Evolutionary conservation across 2,113 vertebrate species (phyloP), one percentile per base, ranked within the genome.

Genomic region (Melanerpes formicivorus): DNA sequence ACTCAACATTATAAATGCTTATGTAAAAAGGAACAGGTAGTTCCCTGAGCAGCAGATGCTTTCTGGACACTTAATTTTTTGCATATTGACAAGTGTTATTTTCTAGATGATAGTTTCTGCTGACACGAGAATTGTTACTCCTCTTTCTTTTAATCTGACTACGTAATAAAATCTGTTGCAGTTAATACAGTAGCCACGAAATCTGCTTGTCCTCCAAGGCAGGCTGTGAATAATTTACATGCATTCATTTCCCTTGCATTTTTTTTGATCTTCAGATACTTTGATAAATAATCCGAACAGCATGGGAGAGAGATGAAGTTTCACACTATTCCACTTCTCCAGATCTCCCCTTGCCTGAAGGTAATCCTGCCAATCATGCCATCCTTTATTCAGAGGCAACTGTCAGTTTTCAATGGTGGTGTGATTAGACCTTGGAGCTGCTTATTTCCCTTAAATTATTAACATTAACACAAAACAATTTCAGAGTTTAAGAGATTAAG

Each of bases 141-240:
- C 70, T 64, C 14, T 69, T 84, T 80, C 66, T 55, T 80, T 76
- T 80, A 50, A 60, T 80, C 65, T 76, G 56, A 88, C 60, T 86
- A 63, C 48, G 27, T 83, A 84, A 81, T 70, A 74, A 79, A 84
- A 88, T 81, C 84, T 85, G 62, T 82, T 91, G 26, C 26, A 71
- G 71, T 77, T 91, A 86, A 83, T 46, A 67, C 18, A 34, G 82
- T 34, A 90, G 52, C 87, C 84, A 85, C 2, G 1, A 90, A 91
- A 90, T 85, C 81, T 87, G 64, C 84, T 89, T 54, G 46, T 80
- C 70, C 70, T 85, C 72, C n/a, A 82, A 83, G 84, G 91, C 82
- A 85, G 65, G n/a, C 73, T 92, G 82, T 93, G 93, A 90, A 94
- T 92, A 90, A 93, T 92, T 94, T 37, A 92, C 69, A 80, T 83